Evolutionary conservation across 2,888 invertebrate genomes (phyloP).

Genomic region (Hypomecis punctinalis): DNA sequence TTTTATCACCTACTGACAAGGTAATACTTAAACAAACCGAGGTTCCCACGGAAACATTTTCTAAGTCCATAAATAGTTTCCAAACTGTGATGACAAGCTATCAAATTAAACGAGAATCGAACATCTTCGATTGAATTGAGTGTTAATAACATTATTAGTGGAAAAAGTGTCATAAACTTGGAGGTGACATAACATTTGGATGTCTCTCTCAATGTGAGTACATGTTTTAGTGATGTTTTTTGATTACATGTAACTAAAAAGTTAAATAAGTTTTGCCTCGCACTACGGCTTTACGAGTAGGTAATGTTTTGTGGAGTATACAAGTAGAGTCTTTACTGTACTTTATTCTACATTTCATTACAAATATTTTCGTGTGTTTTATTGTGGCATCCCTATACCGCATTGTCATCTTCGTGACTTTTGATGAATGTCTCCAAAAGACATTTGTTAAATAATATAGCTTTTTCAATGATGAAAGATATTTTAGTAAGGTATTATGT

Average conservation of each 20-base stretch:
- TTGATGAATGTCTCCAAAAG: too few relatives aligned
- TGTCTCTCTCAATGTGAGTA: constrained; percentile 1
- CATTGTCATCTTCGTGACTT: too few relatives aligned
- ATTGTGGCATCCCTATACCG: too few relatives aligned
- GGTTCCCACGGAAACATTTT: constrained; percentile 25
- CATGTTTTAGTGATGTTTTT: neutral
- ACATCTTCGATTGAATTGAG: constrained; percentile 40
- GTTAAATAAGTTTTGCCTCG: too few relatives aligned
- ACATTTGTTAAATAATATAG: too few relatives aligned
- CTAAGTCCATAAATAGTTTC: constrained; percentile 30
- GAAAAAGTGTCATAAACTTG: constrained; percentile 10
- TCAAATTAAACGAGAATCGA: constrained; percentile 37
- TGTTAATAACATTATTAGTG: constrained; percentile 31
- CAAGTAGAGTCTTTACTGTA: too few relatives aligned
- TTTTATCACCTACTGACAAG: constrained; percentile 17
- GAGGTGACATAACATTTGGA: constrained; percentile 15
- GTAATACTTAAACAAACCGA: constrained; percentile 12
- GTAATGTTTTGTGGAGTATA: too few relatives aligned
- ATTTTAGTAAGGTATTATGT: too few relatives aligned
- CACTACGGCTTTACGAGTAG: too few relatives aligned
- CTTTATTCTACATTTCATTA: too few relatives aligned
- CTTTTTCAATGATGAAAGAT: too few relatives aligned
- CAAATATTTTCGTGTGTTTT: too few relatives aligned
- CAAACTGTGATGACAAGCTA: constrained; percentile 41
- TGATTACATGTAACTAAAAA: constrained; percentile 16